phyloP scores from a whole-genome alignment of 2,797 vertebrate species.

The Betta splendens region DNA sequence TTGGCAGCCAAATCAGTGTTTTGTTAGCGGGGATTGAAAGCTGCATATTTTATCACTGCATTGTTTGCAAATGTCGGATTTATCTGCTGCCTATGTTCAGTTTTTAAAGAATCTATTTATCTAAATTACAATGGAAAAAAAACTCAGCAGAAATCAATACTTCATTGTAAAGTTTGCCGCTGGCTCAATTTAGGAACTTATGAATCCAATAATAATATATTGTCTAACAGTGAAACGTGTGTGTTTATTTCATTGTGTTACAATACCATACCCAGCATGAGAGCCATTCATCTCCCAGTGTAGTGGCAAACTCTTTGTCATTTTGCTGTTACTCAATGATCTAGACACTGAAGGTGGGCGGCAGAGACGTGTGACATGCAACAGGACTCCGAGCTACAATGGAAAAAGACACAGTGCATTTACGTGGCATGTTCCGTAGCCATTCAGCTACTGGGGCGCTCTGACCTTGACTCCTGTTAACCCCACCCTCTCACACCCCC shows the following conservation, averaged over 20 bases:
- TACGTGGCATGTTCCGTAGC: no score
- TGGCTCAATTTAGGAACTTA: neutral
- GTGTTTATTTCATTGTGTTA: no score
- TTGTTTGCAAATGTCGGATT: neutral
- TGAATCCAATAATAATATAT: neutral
- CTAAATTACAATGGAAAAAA: neutral
- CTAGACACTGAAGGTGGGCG: no score
- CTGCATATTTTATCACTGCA: neutral
- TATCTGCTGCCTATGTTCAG: neutral
- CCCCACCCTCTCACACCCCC: neutral
- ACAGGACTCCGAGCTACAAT: no score
- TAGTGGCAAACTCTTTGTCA: no score
- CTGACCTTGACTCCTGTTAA: conserved; percentile 12
- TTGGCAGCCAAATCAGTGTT: conserved; percentile 6
- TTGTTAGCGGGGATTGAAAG: neutral
- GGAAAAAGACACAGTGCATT: no score
- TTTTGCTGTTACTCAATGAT: no score
- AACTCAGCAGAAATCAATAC: neutral
- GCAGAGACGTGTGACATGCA: no score
- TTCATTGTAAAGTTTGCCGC: neutral
- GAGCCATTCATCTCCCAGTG: no score
- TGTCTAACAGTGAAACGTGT: no score
- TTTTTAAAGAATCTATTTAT: neutral
- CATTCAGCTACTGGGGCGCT: no score
- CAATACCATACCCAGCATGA: no score